These are phyloP conservation scores for Orchestia grillus DNA, from an alignment of 1,140 invertebrate species.

Conservation along the genomic window DNA sequence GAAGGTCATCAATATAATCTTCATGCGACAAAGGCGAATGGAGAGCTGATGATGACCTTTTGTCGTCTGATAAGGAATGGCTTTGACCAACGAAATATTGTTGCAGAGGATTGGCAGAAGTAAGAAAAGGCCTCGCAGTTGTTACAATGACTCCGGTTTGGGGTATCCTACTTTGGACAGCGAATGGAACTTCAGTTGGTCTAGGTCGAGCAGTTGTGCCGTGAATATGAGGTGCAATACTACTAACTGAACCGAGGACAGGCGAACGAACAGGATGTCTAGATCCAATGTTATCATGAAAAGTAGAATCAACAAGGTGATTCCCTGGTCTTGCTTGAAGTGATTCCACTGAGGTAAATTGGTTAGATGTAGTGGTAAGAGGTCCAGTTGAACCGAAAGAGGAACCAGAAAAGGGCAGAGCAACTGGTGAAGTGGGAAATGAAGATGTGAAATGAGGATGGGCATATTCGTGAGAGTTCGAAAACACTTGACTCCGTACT, in stretches of 20 bases:
- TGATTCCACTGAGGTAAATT: background rate
- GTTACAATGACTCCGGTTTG: background rate
- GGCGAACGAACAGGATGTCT: background rate
- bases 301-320: background rate
- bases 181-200: background rate
- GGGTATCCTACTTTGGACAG: background rate
- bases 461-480: background rate
- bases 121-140: background rate
- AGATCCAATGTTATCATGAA: background rate
- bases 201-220: conserved; percentile 9
- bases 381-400: background rate
- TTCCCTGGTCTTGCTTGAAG: background rate
- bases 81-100: background rate
- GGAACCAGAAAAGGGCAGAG: background rate
- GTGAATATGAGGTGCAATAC: background rate
- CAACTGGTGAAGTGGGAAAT: background rate
- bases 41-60: background rate
- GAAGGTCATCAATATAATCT: background rate
- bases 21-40: background rate
- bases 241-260: background rate
- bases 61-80: background rate
- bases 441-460: background rate
- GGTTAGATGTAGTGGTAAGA: background rate
- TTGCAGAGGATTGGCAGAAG: background rate
- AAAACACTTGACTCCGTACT: background rate